phyloP scores from a whole-genome alignment of 1,140 invertebrate genomes.

The Semibalanus balanoides region DNA sequence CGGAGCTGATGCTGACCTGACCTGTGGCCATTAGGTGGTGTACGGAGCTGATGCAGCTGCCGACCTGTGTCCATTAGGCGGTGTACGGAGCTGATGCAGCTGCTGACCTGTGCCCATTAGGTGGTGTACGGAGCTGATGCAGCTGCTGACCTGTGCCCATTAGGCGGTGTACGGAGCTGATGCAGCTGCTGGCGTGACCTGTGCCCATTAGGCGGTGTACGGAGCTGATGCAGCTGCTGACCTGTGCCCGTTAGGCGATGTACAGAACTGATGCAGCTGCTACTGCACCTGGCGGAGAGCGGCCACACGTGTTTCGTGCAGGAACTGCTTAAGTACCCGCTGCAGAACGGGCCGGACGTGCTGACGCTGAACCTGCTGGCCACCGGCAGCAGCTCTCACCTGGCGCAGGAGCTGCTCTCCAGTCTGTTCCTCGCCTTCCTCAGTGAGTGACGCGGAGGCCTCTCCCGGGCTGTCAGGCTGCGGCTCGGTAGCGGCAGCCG shows the following conservation, averaged over 20 bases:
- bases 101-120: too few species aligned
- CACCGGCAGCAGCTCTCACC: constrained; percentile 23
- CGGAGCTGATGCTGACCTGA: too few species aligned
- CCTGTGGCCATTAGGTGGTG: constrained; percentile 45
- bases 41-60: constrained; percentile 71
- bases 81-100: constrained; percentile 78
- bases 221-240: too few species aligned
- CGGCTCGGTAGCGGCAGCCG: too few species aligned
- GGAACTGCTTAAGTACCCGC: constrained; percentile 81
- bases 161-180: constrained; percentile 65
- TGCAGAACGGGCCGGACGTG: constrained; percentile 86
- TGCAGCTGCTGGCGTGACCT: too few species aligned
- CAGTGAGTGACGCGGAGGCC: constrained; percentile 48
- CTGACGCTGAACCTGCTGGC: constrained; percentile 74
- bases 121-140: too few species aligned
- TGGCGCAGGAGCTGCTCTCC: constrained; percentile 59
- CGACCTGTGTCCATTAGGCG: constrained; percentile 35
- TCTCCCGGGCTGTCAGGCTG: too few species aligned
- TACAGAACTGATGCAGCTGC: constrained; percentile 71
- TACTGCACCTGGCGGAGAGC: constrained; percentile 71
- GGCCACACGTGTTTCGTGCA: constrained; percentile 65
- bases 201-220: too few species aligned
- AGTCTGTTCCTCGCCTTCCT: constrained; percentile 80
- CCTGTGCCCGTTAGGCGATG: constrained; percentile 40
- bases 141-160: not conserved